Conservation (phyloP, 2,797 vertebrate genomes). For the Halcyon smyrnensis region DNA sequence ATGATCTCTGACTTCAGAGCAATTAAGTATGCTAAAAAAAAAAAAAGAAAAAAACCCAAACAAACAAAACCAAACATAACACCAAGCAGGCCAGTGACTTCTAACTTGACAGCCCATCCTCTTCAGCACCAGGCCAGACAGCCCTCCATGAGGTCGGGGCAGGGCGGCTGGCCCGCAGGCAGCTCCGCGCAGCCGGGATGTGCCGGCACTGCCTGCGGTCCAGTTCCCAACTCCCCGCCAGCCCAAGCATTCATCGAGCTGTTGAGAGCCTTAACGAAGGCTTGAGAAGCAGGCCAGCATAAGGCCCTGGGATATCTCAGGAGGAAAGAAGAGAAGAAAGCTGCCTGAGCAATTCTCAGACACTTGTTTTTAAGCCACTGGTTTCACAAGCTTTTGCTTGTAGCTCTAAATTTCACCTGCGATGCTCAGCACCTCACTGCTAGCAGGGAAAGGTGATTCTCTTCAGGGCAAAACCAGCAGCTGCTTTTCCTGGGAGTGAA, state of each 20-base stretch:
- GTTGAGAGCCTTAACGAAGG: neutral
- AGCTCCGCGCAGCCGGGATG: too few species aligned
- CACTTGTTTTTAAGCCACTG: neutral
- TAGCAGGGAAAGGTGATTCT: neutral
- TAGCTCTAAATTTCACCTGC: neutral
- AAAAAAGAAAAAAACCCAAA: too few species aligned
- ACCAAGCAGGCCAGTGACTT: neutral
- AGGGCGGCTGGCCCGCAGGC: neutral
- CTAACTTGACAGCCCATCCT: neutral
- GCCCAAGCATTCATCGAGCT: neutral
- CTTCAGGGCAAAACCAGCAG: neutral
- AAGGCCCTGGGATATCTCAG: neutral
- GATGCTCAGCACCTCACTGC: accelerated
- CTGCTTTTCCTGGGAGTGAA: neutral
- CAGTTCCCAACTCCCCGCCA: neutral
- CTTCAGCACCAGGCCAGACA: neutral
- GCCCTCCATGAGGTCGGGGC: neutral
- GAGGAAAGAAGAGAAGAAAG: neutral
- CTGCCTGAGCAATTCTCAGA: neutral
- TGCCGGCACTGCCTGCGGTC: accelerated
- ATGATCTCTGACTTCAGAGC: neutral
- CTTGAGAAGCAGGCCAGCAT: neutral
- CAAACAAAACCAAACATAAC: too few species aligned
- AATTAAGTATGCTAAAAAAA: neutral
- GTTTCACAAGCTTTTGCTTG: neutral